phyloP scores from a whole-genome alignment of 2,797 vertebrate species.

The Cynodonichthys magdalenae region DNA sequence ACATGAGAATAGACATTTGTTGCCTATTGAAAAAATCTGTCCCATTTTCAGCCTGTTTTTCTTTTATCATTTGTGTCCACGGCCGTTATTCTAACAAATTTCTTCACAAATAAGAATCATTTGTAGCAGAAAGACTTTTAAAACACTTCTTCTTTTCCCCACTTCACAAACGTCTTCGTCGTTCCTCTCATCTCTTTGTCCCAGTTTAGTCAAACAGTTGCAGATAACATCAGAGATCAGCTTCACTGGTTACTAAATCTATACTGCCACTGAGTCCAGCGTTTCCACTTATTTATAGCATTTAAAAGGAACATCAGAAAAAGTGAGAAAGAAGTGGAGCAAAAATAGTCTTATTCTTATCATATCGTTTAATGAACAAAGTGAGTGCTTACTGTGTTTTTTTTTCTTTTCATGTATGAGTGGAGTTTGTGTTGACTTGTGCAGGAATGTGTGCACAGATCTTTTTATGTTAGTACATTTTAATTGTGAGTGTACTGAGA shows the following conservation, averaged over 20 bases:
- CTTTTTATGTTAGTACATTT: conserved; percentile 33
- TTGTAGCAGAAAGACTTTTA: conserved; percentile 29
- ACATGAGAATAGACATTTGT: conserved; percentile 6
- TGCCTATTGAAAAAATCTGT: conserved; percentile 15
- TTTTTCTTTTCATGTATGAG: conserved; percentile 1
- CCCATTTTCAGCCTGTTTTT: conserved; percentile 4
- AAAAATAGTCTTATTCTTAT: conserved; percentile 30
- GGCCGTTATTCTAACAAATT: conserved; percentile 13
- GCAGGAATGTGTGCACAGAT: conserved; percentile 8
- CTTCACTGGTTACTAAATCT: conserved; percentile 24
- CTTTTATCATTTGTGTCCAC: conserved; percentile 2
- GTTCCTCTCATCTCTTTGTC: conserved; percentile 57
- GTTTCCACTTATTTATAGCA: conserved; percentile 63
- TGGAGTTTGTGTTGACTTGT: conserved; percentile 13
- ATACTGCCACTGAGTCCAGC: conserved; percentile 17
- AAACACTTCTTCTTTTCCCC: conserved; percentile 35
- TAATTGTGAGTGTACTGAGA: conserved; percentile 9
- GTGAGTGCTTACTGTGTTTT: conserved; percentile 7
- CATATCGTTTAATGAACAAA: conserved; percentile 1
- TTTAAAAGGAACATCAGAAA: conserved; percentile 38
- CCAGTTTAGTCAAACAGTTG: conserved; percentile 68
- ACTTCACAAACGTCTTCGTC: conserved; percentile 18
- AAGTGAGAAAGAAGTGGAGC: conserved; percentile 34
- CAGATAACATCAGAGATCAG: conserved; percentile 28
- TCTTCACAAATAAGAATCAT: conserved; percentile 12